These are phyloP conservation scores for Raja brachyura DNA, from an alignment of 2,113 vertebrate species.

Conservation along the genomic window DNA sequence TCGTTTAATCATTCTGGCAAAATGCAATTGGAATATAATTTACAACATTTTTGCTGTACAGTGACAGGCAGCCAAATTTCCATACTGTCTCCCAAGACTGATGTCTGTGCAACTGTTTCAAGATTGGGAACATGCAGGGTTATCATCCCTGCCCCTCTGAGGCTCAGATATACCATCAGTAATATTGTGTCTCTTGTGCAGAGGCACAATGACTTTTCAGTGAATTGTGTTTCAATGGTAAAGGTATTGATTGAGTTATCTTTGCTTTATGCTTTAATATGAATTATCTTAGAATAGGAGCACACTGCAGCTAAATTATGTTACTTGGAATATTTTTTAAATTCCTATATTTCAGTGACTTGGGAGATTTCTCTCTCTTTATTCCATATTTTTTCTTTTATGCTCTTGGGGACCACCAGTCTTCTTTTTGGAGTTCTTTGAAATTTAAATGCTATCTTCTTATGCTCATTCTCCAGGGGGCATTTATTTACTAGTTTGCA, in stretches of 20 bases:
- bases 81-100: neutral
- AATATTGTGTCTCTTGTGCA: neutral
- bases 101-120: neutral
- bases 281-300: conserved; percentile 8
- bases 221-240: too few relatives aligned
- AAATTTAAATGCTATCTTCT: neutral
- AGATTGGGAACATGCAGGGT: neutral
- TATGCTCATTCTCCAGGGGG: neutral
- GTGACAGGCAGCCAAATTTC: neutral
- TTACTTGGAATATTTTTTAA: neutral
- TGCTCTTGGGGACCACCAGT: neutral
- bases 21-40: conserved; percentile 33
- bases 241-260: neutral
- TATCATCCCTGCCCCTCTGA: conserved; percentile 3
- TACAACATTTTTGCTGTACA: conserved; percentile 1
- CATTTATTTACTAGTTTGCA: conserved; percentile 7
- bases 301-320: neutral
- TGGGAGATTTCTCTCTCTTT: neutral
- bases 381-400: neutral
- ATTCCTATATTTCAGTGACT: neutral
- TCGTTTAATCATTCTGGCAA: conserved; percentile 1
- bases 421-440: neutral
- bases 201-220: neutral
- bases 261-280: neutral
- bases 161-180: neutral